Percentiles rank a stretch among this genome's conserved stretches.
These are phyloP conservation scores for Amia ocellicauda DNA, from an alignment of 2,113 vertebrate genomes.

Conservation along the genomic window DNA sequence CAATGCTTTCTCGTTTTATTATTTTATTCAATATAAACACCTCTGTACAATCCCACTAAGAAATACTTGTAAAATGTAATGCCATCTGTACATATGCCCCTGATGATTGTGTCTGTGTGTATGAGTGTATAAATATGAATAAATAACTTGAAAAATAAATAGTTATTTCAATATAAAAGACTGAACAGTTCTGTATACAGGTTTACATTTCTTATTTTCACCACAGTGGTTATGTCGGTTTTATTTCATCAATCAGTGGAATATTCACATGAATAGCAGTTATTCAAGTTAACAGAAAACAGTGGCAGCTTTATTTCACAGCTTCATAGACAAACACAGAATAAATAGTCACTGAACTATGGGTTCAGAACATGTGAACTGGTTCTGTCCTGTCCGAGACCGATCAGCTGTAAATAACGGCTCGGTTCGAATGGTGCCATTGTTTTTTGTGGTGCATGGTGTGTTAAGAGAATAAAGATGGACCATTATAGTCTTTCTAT, in stretches of 20 bases:
- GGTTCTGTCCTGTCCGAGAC: too few species aligned
- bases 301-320: conserved; percentile 59
- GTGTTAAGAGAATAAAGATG: too few species aligned
- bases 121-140: conserved; percentile 64
- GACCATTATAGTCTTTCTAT: too few species aligned
- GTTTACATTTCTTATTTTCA: conserved; percentile 28
- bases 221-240: conserved; percentile 50
- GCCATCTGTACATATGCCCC: conserved; percentile 57
- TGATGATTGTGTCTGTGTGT: conserved; percentile 41
- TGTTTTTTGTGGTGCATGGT: too few species aligned
- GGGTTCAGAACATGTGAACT: conserved; percentile 1
- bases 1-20: conserved; percentile 41
- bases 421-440: too few species aligned
- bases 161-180: conserved; percentile 89
- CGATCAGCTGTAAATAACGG: too few species aligned
- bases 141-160: conserved; percentile 84
- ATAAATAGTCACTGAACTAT: conserved; percentile 21
- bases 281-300: conserved; percentile 55
- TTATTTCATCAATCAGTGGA: conserved; percentile 18
- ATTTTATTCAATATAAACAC: conserved; percentile 80
- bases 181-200: conserved; percentile 60
- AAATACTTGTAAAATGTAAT: conserved; percentile 60
- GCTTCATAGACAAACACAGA: conserved; percentile 55
- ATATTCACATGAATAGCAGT: conserved; percentile 17
- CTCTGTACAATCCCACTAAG: conserved; percentile 60